Base-by-base conservation (phyloP, 2,888 invertebrate species). In the Hypomecis atomaria region DNA sequence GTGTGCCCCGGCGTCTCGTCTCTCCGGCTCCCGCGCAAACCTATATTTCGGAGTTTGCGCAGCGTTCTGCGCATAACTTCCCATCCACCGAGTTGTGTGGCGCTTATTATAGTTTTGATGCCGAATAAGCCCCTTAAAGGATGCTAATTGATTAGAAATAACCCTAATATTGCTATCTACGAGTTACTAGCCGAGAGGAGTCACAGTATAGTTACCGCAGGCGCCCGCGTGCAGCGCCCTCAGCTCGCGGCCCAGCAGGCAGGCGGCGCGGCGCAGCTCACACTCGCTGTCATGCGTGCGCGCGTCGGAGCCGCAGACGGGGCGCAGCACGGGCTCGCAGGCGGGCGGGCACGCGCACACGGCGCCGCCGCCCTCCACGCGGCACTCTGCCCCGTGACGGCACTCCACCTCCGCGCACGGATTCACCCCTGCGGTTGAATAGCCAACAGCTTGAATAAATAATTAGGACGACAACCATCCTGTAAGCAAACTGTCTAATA, bases 291-390 rank as follows among this genome's bases (percentile, higher is more conserved):
- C 95, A 89, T 97, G 98, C 0, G 97, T 97, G 66, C 95, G 94
- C 3, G 96, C 96, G 81, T 98, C 97, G 4, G 95, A 95, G 4
- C 97, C 97, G 86, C 98, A 98, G 9, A 98, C 97, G 4, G 96
- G 96, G 53, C 96, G 93, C 92, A 97, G 94, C 56, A 96, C 94
- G 9, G 95, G 95, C 85, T 97, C 96, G 83, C 98, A 98, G 37
- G 94, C 94, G 10, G 96, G 94, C 0, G 97, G 96, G 84, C 98
- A 98, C 66, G 96, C 95, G 86, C 98, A 98, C 70, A 95, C 95
- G 0, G 98, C 97, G 0, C 97, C 97, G 66, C 86, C 86, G 10
- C 91, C 91, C 90, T 97, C 96, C 77, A 98, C 96, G 59, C 95
- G 94, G 83, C 98, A 98, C 83, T 96, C 96, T 76, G 97, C 96